These are phyloP conservation scores for Chrysopa pallens DNA, from an alignment of 1,140 invertebrate species.

Conservation along the genomic window DNA sequence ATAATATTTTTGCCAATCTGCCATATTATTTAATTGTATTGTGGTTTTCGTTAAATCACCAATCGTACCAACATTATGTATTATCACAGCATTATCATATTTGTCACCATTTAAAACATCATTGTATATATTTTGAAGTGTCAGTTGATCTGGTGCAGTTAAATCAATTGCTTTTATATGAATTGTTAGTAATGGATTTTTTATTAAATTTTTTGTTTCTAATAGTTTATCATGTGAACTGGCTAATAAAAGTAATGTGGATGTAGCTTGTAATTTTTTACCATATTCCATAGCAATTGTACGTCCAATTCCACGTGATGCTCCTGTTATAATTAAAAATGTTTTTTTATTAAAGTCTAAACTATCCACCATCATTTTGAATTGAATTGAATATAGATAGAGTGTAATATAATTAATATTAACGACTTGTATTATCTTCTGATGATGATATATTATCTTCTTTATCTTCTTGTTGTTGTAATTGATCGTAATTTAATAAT, in stretches of 20 bases:
- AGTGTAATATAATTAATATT: no score
- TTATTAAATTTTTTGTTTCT: slow-evolving; percentile 36
- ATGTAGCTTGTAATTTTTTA: slow-evolving; percentile 22
- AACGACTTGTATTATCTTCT: slow-evolving; percentile 3
- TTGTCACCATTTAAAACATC: slow-evolving; percentile 19
- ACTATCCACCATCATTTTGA: slow-evolving; percentile 10
- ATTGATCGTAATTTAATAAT: slow-evolving; percentile 27
- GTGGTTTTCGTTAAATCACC: slow-evolving; percentile 51
- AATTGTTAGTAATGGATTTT: slow-evolving; percentile 28
- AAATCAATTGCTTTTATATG: slow-evolving; percentile 37
- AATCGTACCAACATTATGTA: slow-evolving; percentile 81
- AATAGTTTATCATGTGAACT: slow-evolving; percentile 44
- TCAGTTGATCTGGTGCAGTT: slow-evolving; percentile 23
- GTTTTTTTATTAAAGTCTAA: slow-evolving; percentile 23
- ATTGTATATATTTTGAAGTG: slow-evolving; percentile 28
- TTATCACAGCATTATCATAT: slow-evolving; percentile 42
- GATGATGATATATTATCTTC: slow-evolving; percentile 3
- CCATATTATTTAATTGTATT: slow-evolving; percentile 35
- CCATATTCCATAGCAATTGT: slow-evolving; percentile 53
- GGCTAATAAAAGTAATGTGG: slow-evolving; percentile 57
- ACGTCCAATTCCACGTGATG: slow-evolving; percentile 73
- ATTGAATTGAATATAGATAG: no score
- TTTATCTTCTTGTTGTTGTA: slow-evolving; percentile 9
- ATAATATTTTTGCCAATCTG: slow-evolving; percentile 46
- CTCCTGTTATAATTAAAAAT: slow-evolving; percentile 27